A percentile compares a stretch with the other conserved stretches of the same genome.
Evolutionary conservation across 2,888 invertebrate species (phyloP).

Genomic region (Falcaria lacertinaria): DNA sequence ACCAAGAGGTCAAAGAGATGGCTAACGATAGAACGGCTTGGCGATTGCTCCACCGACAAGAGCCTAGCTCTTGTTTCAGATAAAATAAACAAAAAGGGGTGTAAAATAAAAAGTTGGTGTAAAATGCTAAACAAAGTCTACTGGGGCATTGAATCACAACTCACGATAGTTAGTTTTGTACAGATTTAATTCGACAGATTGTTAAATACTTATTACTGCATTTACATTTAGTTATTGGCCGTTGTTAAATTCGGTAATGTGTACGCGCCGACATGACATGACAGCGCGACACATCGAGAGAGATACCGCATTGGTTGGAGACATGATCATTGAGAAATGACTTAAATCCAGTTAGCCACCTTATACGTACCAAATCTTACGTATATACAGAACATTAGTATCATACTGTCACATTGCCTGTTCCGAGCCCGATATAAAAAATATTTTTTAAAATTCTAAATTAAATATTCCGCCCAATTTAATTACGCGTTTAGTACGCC

Average conservation of each 20-base stretch:
- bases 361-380: constrained; percentile 46
- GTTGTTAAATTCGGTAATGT: constrained; percentile 67
- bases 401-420: constrained; percentile 47
- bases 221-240: constrained; percentile 68
- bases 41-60: not conserved
- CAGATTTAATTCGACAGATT: constrained; percentile 78
- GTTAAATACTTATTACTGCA: constrained; percentile 73
- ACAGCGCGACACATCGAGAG: constrained; percentile 38
- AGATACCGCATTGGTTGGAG: constrained; percentile 18
- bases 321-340: constrained; percentile 34
- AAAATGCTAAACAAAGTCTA: constrained; percentile 22
- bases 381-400: constrained; percentile 66
- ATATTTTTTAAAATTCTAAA: constrained; percentile 59
- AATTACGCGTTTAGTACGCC: constrained; percentile 40
- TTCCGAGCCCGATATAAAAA: constrained; percentile 61
- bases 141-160: constrained; percentile 57
- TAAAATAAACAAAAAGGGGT: constrained; percentile 2
- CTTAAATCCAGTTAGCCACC: constrained; percentile 23
- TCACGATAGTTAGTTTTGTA: constrained; percentile 70
- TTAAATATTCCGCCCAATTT: constrained; percentile 49
- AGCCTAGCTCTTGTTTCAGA: too few relatives aligned
- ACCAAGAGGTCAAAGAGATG: too few relatives aligned
- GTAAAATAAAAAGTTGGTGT: constrained; percentile 19
- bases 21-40: too few relatives aligned
- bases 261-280: constrained; percentile 53